phyloP scores from a whole-genome alignment of 2,888 invertebrate species.

The Exephanes ischioxanthus region DNA sequence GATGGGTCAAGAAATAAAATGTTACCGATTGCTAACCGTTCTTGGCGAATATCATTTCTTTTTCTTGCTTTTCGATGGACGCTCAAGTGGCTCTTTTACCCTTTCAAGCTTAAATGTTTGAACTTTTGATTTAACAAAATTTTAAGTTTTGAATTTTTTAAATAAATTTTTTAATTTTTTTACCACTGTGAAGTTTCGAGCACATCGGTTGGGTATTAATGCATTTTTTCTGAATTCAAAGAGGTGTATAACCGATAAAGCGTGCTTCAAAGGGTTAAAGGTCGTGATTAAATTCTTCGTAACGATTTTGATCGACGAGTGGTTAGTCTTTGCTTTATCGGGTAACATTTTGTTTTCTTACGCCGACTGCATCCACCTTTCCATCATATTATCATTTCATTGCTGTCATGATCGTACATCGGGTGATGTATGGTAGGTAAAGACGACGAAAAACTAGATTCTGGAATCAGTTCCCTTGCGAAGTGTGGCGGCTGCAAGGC shows the following conservation, averaged over 20 bases:
- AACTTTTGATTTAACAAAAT: too few species aligned
- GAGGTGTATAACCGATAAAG: too few species aligned
- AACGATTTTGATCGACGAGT: neutral
- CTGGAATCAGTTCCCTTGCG: slow-evolving; percentile 84
- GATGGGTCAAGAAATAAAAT: slow-evolving; percentile 73
- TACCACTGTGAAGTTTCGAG: too few species aligned
- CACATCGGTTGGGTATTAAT: too few species aligned
- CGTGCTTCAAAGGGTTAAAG: too few species aligned
- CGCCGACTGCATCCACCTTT: slow-evolving; percentile 71
- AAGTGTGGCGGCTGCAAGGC: slow-evolving; percentile 84
- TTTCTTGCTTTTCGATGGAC: slow-evolving; percentile 11
- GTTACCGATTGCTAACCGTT: slow-evolving; percentile 67
- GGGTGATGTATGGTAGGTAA: slow-evolving; percentile 84
- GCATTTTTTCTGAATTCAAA: too few species aligned
- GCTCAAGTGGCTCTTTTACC: neutral
- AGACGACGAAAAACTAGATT: slow-evolving; percentile 84
- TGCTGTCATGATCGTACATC: slow-evolving; percentile 84
- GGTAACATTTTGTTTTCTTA: slow-evolving; percentile 71
- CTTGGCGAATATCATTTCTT: slow-evolving; percentile 7
- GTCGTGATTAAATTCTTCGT: too few species aligned
- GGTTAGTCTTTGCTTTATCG: slow-evolving; percentile 24
- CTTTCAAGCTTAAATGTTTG: too few species aligned
- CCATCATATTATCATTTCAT: slow-evolving; percentile 81
- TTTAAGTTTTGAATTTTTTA: too few species aligned
- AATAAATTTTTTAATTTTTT: too few species aligned